These are phyloP conservation scores for Coreoperca whiteheadi DNA, from an alignment of 2,113 vertebrate genomes.

Conservation along the genomic window DNA sequence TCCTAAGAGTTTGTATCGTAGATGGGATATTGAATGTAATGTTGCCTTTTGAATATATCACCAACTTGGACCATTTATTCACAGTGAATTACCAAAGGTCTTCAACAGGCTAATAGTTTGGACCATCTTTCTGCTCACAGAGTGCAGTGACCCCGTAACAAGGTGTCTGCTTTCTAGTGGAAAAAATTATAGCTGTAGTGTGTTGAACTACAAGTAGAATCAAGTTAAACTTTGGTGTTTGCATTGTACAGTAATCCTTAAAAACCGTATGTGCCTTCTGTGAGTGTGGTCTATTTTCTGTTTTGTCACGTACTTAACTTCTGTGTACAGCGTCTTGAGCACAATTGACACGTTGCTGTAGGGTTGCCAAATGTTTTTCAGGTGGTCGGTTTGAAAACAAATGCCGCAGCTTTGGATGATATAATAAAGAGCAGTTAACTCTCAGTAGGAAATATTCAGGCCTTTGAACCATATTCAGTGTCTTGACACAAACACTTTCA, in stretches of 20 bases:
- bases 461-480: neutral
- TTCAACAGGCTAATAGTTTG: neutral
- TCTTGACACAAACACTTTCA: constrained; percentile 11
- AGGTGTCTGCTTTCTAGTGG: neutral
- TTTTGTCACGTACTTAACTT: constrained; percentile 5
- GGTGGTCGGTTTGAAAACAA: neutral
- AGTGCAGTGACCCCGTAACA: constrained; percentile 5
- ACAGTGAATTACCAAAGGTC: constrained; percentile 13
- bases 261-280: constrained; percentile 60
- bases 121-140: neutral
- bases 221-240: neutral
- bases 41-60: constrained; percentile 31
- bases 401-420: constrained; percentile 1
- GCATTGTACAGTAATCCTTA: constrained; percentile 2
- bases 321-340: constrained; percentile 16
- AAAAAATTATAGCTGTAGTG: neutral
- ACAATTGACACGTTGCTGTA: constrained; percentile 30
- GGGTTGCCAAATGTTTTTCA: constrained; percentile 27
- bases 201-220: neutral
- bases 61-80: neutral
- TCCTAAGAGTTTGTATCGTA: constrained; percentile 26
- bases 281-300: constrained; percentile 29
- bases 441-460: neutral
- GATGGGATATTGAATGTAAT: constrained; percentile 19
- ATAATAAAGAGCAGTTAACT: constrained; percentile 6